Conservation (phyloP, 2,888 invertebrate genomes). For the Melikaiella ostensackeni region DNA sequence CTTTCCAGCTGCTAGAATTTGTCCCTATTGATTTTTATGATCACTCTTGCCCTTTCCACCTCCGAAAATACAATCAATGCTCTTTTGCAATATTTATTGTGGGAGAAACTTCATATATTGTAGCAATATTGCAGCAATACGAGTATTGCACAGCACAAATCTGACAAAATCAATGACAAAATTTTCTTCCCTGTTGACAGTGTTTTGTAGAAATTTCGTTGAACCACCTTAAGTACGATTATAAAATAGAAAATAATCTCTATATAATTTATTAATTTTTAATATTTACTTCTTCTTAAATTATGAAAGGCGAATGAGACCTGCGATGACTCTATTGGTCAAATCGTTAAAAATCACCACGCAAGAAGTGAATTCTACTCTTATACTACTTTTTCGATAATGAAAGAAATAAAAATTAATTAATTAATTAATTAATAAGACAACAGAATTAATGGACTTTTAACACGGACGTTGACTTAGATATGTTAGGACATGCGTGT, state of each 20-base stretch:
- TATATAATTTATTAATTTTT: slow-evolving; percentile 29
- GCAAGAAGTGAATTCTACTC: slow-evolving; percentile 28
- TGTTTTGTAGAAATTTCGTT: not conserved
- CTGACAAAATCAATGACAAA: no score
- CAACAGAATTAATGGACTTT: slow-evolving; percentile 9
- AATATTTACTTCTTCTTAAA: slow-evolving; percentile 8
- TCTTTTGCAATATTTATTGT: no score
- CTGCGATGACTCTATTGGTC: slow-evolving; percentile 33
- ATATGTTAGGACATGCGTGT: slow-evolving; percentile 63
- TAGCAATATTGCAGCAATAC: no score
- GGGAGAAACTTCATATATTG: no score
- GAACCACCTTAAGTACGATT: slow-evolving; percentile 21
- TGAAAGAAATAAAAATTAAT: not conserved
- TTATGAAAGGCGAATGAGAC: slow-evolving; percentile 35
- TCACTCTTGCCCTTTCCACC: no score
- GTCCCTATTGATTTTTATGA: no score
- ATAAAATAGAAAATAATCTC: slow-evolving; percentile 24
- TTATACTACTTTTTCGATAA: slow-evolving; percentile 17
- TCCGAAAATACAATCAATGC: no score
- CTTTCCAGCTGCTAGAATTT: no score
- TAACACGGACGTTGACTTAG: slow-evolving; percentile 59
- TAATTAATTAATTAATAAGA: not conserved
- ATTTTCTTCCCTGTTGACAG: no score
- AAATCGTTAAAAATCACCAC: slow-evolving; percentile 19
- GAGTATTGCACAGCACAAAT: no score